Conservation (phyloP, 2,888 invertebrate genomes). For the Drosophila multiciliata region DNA sequence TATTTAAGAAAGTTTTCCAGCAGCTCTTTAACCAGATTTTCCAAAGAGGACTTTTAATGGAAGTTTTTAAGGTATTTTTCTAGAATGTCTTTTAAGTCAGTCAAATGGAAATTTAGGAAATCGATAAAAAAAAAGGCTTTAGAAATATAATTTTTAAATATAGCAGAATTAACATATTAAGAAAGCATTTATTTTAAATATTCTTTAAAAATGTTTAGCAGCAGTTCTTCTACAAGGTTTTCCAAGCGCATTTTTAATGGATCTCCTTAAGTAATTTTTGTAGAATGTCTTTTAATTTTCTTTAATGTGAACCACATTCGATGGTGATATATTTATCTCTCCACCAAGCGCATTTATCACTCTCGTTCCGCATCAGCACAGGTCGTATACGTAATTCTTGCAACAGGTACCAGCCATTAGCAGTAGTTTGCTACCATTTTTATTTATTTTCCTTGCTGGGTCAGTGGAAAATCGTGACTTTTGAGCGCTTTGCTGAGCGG, state of each 20-base stretch:
- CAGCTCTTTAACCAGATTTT: neutral
- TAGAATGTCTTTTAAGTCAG: neutral
- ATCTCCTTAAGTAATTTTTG: no score
- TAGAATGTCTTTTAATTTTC: neutral
- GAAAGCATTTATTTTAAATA: neutral
- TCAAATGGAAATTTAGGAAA: neutral
- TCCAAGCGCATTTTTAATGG: neutral
- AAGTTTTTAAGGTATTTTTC: no score
- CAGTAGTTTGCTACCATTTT: neutral
- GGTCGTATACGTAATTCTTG: neutral
- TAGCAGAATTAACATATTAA: no score
- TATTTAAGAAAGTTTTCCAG: no score
- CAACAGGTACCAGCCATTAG: slow-evolving; percentile 2
- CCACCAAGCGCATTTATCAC: neutral
- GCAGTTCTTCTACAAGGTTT: neutral
- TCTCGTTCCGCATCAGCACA: neutral
- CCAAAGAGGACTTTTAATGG: neutral
- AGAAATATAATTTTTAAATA: no score
- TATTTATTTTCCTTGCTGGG: neutral
- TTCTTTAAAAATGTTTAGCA: no score
- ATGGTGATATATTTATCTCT: neutral
- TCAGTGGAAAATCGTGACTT: neutral
- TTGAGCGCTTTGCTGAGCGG: slow-evolving; percentile 7
- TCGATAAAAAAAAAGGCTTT: no score
- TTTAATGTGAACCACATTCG: neutral